Base-by-base conservation (phyloP, 2,888 invertebrate species). In the Orthonychiurus folsomi region DNA sequence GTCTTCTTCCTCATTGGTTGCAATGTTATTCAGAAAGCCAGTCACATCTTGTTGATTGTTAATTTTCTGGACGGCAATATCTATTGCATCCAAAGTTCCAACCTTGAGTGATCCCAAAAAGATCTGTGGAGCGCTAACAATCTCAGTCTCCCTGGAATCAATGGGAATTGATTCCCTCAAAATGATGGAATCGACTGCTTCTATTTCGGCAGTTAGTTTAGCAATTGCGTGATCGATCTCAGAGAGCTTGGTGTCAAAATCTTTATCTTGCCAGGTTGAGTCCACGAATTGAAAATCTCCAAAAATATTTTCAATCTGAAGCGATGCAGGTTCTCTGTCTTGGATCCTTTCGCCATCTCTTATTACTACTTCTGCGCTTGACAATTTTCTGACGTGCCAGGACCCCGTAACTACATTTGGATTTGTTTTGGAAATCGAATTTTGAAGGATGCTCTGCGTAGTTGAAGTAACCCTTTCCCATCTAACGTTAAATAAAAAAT, bases 401-500 rank as follows among this genome's bases (percentile, higher is more conserved):
- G 53, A 53, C 20, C 70, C 70, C 20, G 62, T 66, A 12, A 68
- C 59, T 3, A 50, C 28, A 53, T 68, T 68, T 23, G 63, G 59
- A 1, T 60, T 55, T 5, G 64, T 25, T 2, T 25, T 50, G 20
- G 62, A 60, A 1, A 70, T 3, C 2, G 56, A 27, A 15, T 63
- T 61, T 20, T 58, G 28, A 9, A 70, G 56, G 1, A 59, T 59
- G 12, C 56, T 50, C 21, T 50, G 60, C 24, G 63, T 62, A 1
- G 20, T 37, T 24, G 26, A n/a, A 3, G 68, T 62, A 0, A 50
- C 60, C 1, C 23, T 27, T 23, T 66, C 59, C 63, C 65, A 69
- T 18, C 69, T 69, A 56, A 58, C 18, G 15, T 23, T 23, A 23
- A n/a, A n/a, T 37, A 37, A 15, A 37, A 37, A 37, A 37, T 37